Base-by-base conservation (phyloP, 1,140 invertebrate genomes). In the Drosophila albomicans region DNA sequence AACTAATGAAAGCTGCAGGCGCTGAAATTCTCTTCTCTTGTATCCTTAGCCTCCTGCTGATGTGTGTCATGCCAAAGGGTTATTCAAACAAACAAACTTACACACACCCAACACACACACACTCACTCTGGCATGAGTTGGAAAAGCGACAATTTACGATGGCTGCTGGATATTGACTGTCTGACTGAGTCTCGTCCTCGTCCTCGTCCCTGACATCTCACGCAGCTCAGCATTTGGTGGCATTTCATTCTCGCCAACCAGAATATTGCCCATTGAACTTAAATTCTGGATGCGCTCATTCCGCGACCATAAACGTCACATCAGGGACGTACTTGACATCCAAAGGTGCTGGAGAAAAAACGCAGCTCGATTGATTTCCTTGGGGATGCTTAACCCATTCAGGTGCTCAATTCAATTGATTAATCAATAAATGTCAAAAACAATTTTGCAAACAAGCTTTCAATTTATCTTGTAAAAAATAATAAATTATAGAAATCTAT, bases 1-100 rank as follows among this genome's bases (percentile, higher is more conserved):
- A 85, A 85, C 81, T 85, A 85, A 85, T 85, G 78, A 85, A 85
- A 81, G 62, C 81, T 85, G 62, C 74, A 85, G 81, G 81, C 81
- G 41, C 38, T 62, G 62, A 63, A 57, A 46, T 43, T 11, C 57
- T 16, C 32, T 35, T 11, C 32, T 13, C 35, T 11, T 35, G 2
- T 16, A 2, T 11, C 10, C 6, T 13, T 48, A 38, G 20, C 41
- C 13, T 48, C 46, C n/a, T 30, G 49, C 54, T 45, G 30, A 61
- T 67, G 15, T 67, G 11, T 68, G 46, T 20, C 48, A 16, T 56
- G 56, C 30, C 71, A 62, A 74, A 69, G 71, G 57, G 71, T 74
- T 74, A 51, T 41, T 49, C 38, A 30, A 61, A 59, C 54, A 28
- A 41, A 45, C 46, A 46, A 35, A 13, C 41, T 10, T 10, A 15